A percentile compares a stretch with the other conserved stretches of the same genome.
phyloP scores from a whole-genome alignment of 2,113 vertebrate species.

The Stercorarius parasiticus region DNA sequence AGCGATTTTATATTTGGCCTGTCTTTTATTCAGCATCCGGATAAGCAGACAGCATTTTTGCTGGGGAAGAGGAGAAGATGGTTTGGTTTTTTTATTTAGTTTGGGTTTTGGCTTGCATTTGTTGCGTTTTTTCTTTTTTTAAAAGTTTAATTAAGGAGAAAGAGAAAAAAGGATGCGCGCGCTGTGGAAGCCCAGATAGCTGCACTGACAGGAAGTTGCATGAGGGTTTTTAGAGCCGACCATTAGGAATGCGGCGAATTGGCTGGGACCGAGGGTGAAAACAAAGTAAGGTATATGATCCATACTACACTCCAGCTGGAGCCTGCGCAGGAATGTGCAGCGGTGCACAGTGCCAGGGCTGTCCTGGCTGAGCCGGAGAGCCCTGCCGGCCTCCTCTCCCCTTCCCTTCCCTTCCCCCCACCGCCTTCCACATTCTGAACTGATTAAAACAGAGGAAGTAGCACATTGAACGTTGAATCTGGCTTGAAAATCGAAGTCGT shows the following conservation, averaged over 20 bases:
- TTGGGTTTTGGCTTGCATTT: not conserved
- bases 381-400: not conserved
- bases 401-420: not conserved
- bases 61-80: not conserved
- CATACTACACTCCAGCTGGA: conserved; percentile 28
- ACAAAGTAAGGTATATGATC: not conserved
- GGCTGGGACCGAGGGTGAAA: not conserved
- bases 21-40: not conserved
- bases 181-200: not conserved
- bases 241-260: not conserved
- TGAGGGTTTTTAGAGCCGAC: not conserved
- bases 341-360: not conserved
- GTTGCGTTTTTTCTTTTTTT: not conserved
- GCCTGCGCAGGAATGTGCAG: not conserved
- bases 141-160: conserved; percentile 20
- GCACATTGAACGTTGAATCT: conserved; percentile 64
- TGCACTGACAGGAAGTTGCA: conserved; percentile 42
- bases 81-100: not conserved
- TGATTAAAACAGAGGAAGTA: conserved; percentile 77
- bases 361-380: not conserved
- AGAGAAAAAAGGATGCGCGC: not conserved
- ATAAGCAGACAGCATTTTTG: not conserved
- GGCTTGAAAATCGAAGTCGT: conserved; percentile 70
- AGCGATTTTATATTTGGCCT: not conserved
- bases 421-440: conserved; percentile 59